A percentile compares a stretch with the other conserved stretches of the same genome.
Conservation (phyloP, 2,888 invertebrate genomes). For the Tipula unca region DNA sequence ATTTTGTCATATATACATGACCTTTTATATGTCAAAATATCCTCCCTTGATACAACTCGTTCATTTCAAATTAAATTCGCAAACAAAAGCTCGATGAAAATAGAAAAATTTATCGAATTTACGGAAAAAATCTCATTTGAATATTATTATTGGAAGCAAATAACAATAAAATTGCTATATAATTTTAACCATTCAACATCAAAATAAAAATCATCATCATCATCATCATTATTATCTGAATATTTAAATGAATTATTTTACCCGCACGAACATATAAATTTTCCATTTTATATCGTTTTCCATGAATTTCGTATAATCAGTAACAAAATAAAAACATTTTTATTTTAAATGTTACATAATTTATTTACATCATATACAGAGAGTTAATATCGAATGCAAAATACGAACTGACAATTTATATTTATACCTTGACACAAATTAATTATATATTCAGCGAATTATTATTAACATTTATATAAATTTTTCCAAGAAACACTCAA, state of each 20-base stretch:
- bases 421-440: neutral
- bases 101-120: neutral
- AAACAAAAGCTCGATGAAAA: neutral
- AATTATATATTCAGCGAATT: too few species aligned
- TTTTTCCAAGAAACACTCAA: neutral
- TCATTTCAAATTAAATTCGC: neutral
- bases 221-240: neutral
- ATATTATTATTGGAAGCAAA: neutral
- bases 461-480: neutral
- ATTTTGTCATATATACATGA: too few species aligned
- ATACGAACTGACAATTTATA: too few species aligned
- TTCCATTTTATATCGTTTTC: neutral
- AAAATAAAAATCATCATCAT: constrained; percentile 4
- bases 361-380: too few species aligned
- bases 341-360: neutral
- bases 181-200: neutral
- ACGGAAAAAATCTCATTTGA: neutral
- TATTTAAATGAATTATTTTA: neutral
- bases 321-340: neutral
- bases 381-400: too few species aligned
- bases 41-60: neutral
- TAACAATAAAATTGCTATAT: neutral
- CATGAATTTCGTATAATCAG: neutral
- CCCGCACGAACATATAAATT: neutral
- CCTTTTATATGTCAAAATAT: neutral